Conservation (phyloP, 2,113 vertebrate genomes). For the Oophaga pumilio region DNA sequence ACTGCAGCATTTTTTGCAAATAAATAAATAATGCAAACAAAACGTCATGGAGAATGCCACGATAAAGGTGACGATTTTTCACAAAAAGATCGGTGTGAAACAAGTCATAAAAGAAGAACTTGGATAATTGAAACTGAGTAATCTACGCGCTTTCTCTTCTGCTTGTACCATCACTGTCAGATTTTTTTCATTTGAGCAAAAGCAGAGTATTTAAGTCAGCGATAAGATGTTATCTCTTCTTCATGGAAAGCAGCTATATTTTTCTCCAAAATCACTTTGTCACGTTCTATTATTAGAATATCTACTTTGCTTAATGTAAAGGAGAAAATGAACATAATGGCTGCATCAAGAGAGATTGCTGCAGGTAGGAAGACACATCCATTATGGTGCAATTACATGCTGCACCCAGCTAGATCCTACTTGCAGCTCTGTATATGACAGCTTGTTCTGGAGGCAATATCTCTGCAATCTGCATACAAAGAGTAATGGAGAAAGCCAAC, state of each 20-base stretch:
- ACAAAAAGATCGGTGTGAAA: too few relatives aligned
- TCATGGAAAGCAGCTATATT: not conserved
- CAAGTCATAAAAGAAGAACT: not conserved
- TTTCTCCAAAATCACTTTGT: not conserved
- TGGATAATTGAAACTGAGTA: not conserved
- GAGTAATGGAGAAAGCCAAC: not conserved
- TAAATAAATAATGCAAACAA: too few relatives aligned
- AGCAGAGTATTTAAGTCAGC: not conserved
- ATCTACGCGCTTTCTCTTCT: not conserved
- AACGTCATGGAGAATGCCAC: too few relatives aligned
- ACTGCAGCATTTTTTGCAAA: too few relatives aligned
- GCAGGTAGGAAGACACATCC: not conserved
- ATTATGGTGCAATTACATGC: constrained; percentile 1
- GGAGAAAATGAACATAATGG: constrained; percentile 6
- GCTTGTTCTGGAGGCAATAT: not conserved
- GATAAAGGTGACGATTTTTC: too few relatives aligned
- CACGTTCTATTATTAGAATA: constrained; percentile 28
- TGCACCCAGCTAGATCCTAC: not conserved
- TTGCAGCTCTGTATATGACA: not conserved
- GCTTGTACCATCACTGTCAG: not conserved
- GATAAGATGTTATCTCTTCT: constrained; percentile 2
- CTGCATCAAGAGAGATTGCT: not conserved
- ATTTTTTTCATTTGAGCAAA: not conserved
- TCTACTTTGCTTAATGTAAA: constrained; percentile 29
- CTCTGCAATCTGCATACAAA: not conserved